These are phyloP conservation scores for Lottia scabra DNA, from an alignment of 2,888 invertebrate species.

Conservation along the genomic window DNA sequence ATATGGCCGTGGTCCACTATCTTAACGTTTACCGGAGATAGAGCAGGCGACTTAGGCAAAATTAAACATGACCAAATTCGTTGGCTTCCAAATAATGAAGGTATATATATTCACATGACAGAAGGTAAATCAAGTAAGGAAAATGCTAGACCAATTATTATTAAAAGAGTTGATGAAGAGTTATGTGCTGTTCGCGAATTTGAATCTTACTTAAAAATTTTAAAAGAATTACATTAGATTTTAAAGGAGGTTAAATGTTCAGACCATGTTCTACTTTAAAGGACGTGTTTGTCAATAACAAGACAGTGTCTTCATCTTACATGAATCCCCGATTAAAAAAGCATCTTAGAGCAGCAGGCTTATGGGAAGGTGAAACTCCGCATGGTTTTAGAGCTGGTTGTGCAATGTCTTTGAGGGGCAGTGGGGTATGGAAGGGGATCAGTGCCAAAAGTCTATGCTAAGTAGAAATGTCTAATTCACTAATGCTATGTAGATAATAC, in stretches of 20 bases:
- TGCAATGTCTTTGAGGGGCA: no score
- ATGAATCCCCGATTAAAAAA: not conserved
- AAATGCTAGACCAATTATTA: not conserved
- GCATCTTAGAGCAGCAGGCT: not conserved
- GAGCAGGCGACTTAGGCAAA: not conserved
- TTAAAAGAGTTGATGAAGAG: not conserved
- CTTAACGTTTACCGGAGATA: not conserved
- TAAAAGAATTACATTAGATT: not conserved
- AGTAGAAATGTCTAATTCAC: no score
- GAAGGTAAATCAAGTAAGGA: not conserved
- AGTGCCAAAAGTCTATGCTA: no score
- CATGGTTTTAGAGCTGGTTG: no score
- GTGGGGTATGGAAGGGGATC: no score
- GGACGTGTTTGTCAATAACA: not conserved
- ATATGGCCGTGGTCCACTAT: not conserved
- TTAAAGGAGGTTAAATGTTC: not conserved
- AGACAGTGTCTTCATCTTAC: not conserved
- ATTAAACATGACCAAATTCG: not conserved
- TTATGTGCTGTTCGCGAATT: not conserved
- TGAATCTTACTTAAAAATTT: not conserved
- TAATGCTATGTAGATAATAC: no score
- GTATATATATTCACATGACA: not conserved
- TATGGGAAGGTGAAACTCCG: not conserved
- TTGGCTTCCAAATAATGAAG: not conserved
- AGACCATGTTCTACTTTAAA: not conserved